phyloP scores from a whole-genome alignment of 2,113 vertebrate genomes.

The Rhinopomastus cyanomelas region DNA sequence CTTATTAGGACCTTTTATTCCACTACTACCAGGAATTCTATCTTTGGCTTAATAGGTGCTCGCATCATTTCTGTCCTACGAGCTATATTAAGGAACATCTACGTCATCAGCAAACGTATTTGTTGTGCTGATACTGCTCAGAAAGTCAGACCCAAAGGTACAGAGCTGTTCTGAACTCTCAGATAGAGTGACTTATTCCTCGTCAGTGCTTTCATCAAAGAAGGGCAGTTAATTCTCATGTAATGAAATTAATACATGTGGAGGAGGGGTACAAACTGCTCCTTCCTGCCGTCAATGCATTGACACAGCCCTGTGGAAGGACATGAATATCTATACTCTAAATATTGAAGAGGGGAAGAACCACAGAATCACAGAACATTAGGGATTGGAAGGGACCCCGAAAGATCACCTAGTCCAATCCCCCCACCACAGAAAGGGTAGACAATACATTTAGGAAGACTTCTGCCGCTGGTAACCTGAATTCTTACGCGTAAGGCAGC shows the following conservation, averaged over 20 bases:
- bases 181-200: not conserved
- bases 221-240: not conserved
- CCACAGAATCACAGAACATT: too few species aligned
- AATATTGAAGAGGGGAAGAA: not conserved
- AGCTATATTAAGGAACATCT: conserved; percentile 3
- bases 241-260: not conserved
- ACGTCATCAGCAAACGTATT: conserved; percentile 38
- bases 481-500: not conserved
- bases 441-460: not conserved
- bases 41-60: not conserved
- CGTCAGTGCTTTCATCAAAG: not conserved
- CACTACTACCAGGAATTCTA: not conserved
- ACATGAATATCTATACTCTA: not conserved
- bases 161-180: not conserved
- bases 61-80: not conserved
- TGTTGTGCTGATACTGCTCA: not conserved
- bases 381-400: too few species aligned
- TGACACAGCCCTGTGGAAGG: not conserved
- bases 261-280: not conserved
- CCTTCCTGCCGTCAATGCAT: not conserved
- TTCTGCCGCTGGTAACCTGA: not conserved
- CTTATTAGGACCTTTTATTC: not conserved
- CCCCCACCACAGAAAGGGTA: too few species aligned
- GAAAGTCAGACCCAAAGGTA: not conserved
- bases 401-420: too few species aligned